Conservation (phyloP, 2,113 vertebrate genomes). For the Uria aalge region DNA sequence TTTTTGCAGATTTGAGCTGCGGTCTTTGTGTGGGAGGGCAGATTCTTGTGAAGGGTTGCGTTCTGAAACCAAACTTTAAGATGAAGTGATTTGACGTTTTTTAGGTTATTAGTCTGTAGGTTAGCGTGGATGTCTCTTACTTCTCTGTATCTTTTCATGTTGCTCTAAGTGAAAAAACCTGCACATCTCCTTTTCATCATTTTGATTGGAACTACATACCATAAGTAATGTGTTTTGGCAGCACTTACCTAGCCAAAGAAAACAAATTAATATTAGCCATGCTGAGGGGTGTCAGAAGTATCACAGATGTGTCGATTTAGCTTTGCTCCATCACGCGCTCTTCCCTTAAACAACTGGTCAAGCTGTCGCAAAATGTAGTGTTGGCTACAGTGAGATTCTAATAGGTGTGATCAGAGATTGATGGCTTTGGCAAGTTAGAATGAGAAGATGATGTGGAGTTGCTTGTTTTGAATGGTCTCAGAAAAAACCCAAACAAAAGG, state of each 20-base stretch:
- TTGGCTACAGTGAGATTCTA: constrained; percentile 55
- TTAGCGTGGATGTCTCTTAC: not conserved
- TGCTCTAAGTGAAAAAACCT: constrained; percentile 29
- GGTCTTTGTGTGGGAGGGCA: not conserved
- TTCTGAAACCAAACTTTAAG: not conserved
- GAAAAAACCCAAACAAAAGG: not conserved
- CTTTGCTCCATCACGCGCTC: constrained; percentile 70
- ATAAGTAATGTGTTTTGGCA: constrained; percentile 73
- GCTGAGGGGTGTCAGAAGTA: constrained; percentile 74
- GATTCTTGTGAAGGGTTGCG: not conserved
- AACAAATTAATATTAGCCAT: constrained; percentile 80
- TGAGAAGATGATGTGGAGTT: constrained; percentile 40
- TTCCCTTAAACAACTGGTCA: constrained; percentile 71
- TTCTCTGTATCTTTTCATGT: constrained; percentile 29
- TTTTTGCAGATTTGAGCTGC: not conserved
- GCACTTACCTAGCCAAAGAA: constrained; percentile 78
- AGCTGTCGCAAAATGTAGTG: constrained; percentile 58
- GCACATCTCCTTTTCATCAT: constrained; percentile 61
- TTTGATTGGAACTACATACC: constrained; percentile 73
- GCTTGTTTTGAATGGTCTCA: constrained; percentile 11
- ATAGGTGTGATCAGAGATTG: constrained; percentile 66
- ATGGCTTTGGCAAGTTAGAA: constrained; percentile 48
- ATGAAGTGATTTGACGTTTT: not conserved
- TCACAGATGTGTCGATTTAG: constrained; percentile 75
- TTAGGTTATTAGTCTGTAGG: constrained; percentile 10